Percentiles rank a stretch among this genome's conserved stretches.
Conservation (phyloP, 2,797 vertebrate species). For the Sebastiscus albofasciatus region DNA sequence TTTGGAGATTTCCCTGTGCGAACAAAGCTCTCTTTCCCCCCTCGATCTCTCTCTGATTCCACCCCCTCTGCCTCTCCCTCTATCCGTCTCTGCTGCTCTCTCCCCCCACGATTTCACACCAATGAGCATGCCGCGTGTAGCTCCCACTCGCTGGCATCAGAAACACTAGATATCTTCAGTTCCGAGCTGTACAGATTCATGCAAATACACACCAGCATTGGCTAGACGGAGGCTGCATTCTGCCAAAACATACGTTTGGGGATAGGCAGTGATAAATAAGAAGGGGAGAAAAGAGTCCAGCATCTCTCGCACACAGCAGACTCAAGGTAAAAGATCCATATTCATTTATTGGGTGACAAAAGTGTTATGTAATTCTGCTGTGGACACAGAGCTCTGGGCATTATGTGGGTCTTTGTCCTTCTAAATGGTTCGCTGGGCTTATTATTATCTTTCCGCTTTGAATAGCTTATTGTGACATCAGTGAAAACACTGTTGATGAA, state of each 20-base stretch:
- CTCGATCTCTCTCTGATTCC: conserved; percentile 41
- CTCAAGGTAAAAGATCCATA: conserved; percentile 81
- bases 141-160: conserved; percentile 80
- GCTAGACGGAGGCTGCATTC: conserved; percentile 41
- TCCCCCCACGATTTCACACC: conserved; percentile 72
- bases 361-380: conserved; percentile 60
- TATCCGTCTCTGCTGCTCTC: conserved; percentile 55
- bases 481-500: conserved; percentile 14
- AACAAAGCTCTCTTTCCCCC: conserved; percentile 58
- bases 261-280: conserved; percentile 44
- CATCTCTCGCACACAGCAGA: conserved; percentile 54
- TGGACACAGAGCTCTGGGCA: conserved; percentile 28
- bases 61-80: conserved; percentile 54
- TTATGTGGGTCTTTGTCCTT: conserved; percentile 14
- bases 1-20: conserved; percentile 68
- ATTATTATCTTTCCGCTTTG: conserved; percentile 25
- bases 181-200: conserved; percentile 53
- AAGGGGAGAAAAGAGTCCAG: conserved; percentile 54
- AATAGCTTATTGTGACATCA: conserved; percentile 12
- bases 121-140: conserved; percentile 73
- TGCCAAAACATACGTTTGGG: conserved; percentile 46
- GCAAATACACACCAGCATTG: conserved; percentile 46
- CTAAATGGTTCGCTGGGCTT: conserved; percentile 3
- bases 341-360: conserved; percentile 59
- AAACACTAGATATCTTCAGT: conserved; percentile 73